Percentiles rank a stretch among this genome's conserved stretches.
phyloP scores from a whole-genome alignment of 2,888 invertebrate species.

The Belgica antarctica region DNA sequence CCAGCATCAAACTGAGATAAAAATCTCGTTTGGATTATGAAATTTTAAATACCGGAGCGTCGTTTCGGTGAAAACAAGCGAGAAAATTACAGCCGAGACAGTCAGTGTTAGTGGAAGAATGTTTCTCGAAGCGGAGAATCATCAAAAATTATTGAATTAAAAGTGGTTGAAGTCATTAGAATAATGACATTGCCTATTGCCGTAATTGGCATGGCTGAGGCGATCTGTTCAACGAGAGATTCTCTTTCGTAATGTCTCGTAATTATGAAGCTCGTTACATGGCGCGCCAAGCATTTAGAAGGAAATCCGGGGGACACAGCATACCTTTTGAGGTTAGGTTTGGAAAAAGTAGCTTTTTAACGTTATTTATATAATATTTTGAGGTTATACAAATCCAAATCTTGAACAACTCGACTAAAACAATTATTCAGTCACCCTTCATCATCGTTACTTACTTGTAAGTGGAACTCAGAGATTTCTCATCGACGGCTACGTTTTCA shows the following conservation, averaged over 20 bases:
- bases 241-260: neutral
- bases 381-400: too few species aligned
- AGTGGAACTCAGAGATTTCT: constrained; percentile 75
- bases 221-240: neutral
- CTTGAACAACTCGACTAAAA: too few species aligned
- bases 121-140: neutral
- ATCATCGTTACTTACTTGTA: constrained; percentile 68
- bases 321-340: too few species aligned
- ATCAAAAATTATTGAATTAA: constrained; percentile 24
- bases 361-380: too few species aligned
- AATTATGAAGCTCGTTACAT: too few species aligned
- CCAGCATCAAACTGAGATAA: neutral
- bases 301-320: too few species aligned
- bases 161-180: constrained; percentile 32
- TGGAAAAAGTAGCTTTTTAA: too few species aligned
- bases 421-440: too few species aligned
- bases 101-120: neutral
- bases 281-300: too few species aligned
- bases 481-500: constrained; percentile 86
- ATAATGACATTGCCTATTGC: constrained; percentile 32
- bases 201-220: constrained; percentile 29
- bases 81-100: constrained; percentile 11
- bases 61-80: neutral
- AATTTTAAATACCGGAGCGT: constrained; percentile 1
- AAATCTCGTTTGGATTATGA: constrained; percentile 14